These are phyloP conservation scores for Chrysaora quinquecirrha DNA, from an alignment of 30 jellyfish, hydroid and myxozoan genomes.

Conservation along the genomic window DNA sequence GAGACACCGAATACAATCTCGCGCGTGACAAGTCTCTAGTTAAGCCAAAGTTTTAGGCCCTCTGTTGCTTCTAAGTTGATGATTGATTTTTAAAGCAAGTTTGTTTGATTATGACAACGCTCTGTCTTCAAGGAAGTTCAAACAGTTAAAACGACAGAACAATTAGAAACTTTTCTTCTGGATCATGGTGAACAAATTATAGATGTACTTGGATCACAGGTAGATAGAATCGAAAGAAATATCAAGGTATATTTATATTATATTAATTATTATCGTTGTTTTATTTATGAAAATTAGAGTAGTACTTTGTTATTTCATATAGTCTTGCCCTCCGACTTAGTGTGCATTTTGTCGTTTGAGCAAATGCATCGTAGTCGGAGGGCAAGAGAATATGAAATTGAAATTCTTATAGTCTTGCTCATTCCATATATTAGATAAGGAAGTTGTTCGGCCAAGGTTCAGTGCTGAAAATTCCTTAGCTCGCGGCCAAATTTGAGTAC, in stretches of 20 bases:
- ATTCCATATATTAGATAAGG: neutral
- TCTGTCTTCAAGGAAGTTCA: constrained; percentile 73
- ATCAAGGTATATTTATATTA: constrained; percentile 66
- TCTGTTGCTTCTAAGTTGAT: too few relatives aligned
- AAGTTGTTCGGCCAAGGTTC: too few relatives aligned
- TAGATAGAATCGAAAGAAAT: constrained; percentile 94
- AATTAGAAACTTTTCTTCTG: constrained; percentile 82
- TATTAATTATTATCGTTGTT: too few relatives aligned
- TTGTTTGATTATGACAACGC: too few relatives aligned
- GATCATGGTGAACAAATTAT: constrained; percentile 98
- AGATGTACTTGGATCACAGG: constrained; percentile 97
- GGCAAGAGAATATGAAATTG: neutral
- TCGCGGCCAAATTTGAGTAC: too few relatives aligned
- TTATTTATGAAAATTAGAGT: neutral
- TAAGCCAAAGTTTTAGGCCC: too few relatives aligned
- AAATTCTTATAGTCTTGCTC: neutral
- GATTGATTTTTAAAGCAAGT: too few relatives aligned
- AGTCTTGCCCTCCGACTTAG: neutral
- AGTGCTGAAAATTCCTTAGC: too few relatives aligned
- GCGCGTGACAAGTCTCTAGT: too few relatives aligned
- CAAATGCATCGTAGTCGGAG: neutral
- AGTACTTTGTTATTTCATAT: neutral
- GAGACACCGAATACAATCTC: too few relatives aligned
- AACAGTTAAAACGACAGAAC: constrained; percentile 80
- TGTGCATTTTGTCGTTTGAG: neutral